These are phyloP conservation scores for Xanthorhoe spadicearia DNA, from an alignment of 2,888 invertebrate genomes.

Conservation along the genomic window DNA sequence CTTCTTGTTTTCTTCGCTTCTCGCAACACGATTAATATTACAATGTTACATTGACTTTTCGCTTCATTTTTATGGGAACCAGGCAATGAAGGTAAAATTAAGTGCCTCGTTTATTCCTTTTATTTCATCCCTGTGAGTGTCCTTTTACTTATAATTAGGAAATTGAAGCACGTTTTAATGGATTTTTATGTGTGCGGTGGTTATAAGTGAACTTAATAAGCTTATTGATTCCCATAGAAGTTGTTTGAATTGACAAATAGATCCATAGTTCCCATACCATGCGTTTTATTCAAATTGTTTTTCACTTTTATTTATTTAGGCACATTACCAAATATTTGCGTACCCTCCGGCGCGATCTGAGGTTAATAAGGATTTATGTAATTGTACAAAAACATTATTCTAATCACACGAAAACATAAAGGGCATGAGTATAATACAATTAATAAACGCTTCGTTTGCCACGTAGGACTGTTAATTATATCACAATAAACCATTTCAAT, in stretches of 20 bases:
- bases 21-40: constrained; percentile 39
- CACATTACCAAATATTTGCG: constrained; percentile 33
- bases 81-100: constrained; percentile 82
- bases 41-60: constrained; percentile 67
- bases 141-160: constrained; percentile 56
- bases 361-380: constrained; percentile 24
- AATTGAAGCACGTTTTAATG: constrained; percentile 63
- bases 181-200: constrained; percentile 42
- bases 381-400: constrained; percentile 27
- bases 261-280: constrained; percentile 38
- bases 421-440: constrained; percentile 38
- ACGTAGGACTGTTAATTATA: constrained; percentile 28
- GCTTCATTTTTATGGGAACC: constrained; percentile 80
- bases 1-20: constrained; percentile 25
- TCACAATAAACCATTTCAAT: constrained; percentile 27
- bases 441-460: constrained; percentile 40
- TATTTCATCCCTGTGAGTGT: constrained; percentile 68
- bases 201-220: constrained; percentile 34
- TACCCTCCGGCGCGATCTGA: constrained; percentile 13
- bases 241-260: constrained; percentile 30
- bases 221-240: constrained; percentile 31
- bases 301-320: constrained; percentile 40
- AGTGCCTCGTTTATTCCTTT: constrained; percentile 58
- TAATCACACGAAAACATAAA: constrained; percentile 29
- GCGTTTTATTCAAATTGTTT: constrained; percentile 31